Base-by-base conservation (phyloP, 37 sponge, comb jelly and placozoan species). In the Petrosia ficiformis region DNA sequence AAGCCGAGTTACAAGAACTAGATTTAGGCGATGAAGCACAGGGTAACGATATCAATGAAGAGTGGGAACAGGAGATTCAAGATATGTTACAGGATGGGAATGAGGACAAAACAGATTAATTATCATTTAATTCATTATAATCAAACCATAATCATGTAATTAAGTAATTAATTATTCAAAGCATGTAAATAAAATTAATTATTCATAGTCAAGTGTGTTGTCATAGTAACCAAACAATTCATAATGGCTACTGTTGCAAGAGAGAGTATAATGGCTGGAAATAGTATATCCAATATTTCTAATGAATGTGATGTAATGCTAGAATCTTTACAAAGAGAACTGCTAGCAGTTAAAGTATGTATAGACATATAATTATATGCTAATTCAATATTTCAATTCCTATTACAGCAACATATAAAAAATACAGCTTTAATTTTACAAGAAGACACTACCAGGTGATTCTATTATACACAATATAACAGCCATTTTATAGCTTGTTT, bases 1-100 rank as follows among this genome's bases (percentile, higher is more conserved):
- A 84, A 43, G 68, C 73, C 2, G 84, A 84, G 56, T 77, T 84
- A 1, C 38, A 77, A 11, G 84, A 77, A n/a, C 66, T 84, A 28
- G 78, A 77, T 26, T 72, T 82, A 31, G 76, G 60, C 22, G 86
- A 59, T 70, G 83, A 58, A 37, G 77, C 61, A 44, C 72, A 77
- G 26, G 82, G 63, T 64, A 84, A 73, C 11, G 81, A 73, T 26
- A 81, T 44, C 3, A 79, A 26, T 0, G 79, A 85, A 42, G 67
- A 43, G 16, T 95, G 92, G 89, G 95, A 95, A 75, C 78, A 74
- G 30, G 95, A 95, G 39, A 52, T 95, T 0, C 78, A 87, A 42
- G 56, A 82, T 64, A 87, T 95, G 86, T 56, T 95, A 3, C 81
- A 92, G 16, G 14, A 48, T 48, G 54, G 14, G 14, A 19, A 48